Evolutionary conservation across 2,888 invertebrate species (phyloP).

Genomic region (Oxycera nigricornis): DNA sequence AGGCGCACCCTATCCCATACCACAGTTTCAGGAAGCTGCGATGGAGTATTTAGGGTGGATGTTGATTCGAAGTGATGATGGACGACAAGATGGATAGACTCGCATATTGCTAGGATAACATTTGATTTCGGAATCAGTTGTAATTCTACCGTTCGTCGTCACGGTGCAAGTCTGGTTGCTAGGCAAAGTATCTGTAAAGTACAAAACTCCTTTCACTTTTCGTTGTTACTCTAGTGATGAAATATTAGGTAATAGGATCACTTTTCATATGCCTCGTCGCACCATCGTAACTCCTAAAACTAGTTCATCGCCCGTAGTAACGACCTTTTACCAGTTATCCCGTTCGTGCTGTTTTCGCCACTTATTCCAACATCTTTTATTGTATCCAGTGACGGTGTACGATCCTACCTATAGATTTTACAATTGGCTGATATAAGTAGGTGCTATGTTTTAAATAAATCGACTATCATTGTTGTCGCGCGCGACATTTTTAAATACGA

Average conservation of each 20-base stretch:
- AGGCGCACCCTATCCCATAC: not conserved
- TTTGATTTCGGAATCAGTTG: constrained; percentile 63
- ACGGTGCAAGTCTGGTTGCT: constrained; percentile 61
- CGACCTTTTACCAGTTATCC: constrained; percentile 46
- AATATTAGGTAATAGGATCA: constrained; percentile 50
- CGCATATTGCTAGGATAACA: constrained; percentile 62
- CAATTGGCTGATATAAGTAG: not conserved
- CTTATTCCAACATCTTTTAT: not conserved
- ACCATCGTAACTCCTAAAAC: constrained; percentile 45
- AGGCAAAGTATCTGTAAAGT: constrained; percentile 52
- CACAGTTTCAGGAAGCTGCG: not conserved
- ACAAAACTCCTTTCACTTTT: constrained; percentile 52
- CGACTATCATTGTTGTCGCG: not conserved
- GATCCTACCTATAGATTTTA: constrained; percentile 10
- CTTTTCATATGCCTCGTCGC: constrained; percentile 47
- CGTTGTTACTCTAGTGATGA: constrained; percentile 47
- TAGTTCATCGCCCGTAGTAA: constrained; percentile 52
- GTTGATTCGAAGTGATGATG: constrained; percentile 7
- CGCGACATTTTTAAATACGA: not conserved
- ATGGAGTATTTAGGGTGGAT: constrained; percentile 18
- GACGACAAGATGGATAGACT: constrained; percentile 23
- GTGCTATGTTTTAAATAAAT: constrained; percentile 32
- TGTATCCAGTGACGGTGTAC: not conserved
- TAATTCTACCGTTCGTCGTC: constrained; percentile 63
- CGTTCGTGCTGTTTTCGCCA: not conserved